Conservation (phyloP, 2,888 invertebrate genomes). For the Acanthosoma haemorrhoidale region DNA sequence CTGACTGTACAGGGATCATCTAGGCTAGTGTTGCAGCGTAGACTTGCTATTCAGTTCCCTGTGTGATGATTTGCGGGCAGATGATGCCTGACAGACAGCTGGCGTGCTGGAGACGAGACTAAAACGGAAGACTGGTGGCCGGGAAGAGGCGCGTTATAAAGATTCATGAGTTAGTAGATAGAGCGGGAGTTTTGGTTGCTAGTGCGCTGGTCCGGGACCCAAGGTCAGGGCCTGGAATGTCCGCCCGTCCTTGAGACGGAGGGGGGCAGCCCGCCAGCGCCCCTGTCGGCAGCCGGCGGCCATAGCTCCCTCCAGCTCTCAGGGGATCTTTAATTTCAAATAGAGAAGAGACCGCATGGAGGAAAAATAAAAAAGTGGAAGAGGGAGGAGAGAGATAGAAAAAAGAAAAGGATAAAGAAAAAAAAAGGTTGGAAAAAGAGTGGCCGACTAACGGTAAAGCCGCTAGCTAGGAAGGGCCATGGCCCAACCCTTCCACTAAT, state of each 20-base stretch:
- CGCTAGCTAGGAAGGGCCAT: not conserved
- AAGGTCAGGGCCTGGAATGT: constrained; percentile 17
- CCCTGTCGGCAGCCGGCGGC: not conserved
- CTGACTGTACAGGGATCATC: too few relatives aligned
- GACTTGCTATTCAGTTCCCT: too few relatives aligned
- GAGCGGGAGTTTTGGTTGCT: constrained; percentile 15
- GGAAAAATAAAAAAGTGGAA: not conserved
- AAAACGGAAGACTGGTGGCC: too few relatives aligned
- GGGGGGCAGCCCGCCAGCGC: not conserved
- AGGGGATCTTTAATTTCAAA: not conserved
- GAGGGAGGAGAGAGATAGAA: not conserved
- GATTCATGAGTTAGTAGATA: constrained; percentile 14
- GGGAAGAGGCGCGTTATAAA: not conserved
- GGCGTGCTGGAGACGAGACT: too few relatives aligned
- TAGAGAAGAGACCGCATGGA: not conserved
- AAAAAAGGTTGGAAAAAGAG: not conserved
- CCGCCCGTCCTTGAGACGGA: constrained; percentile 9
- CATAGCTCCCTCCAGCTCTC: not conserved
- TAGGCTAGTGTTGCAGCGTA: too few relatives aligned
- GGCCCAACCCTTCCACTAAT: not conserved
- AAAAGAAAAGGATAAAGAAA: not conserved
- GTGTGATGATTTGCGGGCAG: too few relatives aligned
- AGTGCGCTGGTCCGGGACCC: constrained; percentile 25
- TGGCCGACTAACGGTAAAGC: constrained; percentile 7
- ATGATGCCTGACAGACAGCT: too few relatives aligned